Conservation (phyloP, 2,113 vertebrate genomes). For the Girardinichthys multiradiatus region DNA sequence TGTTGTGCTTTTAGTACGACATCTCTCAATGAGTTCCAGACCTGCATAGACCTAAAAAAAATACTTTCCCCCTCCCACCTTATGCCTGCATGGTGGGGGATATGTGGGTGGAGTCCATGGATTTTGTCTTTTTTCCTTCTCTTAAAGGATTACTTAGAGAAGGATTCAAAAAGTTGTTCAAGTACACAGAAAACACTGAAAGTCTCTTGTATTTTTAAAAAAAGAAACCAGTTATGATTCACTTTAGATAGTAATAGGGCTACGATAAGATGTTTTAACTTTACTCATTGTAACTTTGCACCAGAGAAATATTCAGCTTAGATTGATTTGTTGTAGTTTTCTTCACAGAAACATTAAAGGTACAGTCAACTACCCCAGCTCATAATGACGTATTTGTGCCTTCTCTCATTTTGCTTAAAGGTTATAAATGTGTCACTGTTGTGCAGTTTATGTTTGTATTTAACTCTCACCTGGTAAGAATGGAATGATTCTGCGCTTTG, state of each 20-base stretch:
- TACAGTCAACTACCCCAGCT: background rate
- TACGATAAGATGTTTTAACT: background rate
- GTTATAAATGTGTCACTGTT: constrained; percentile 4
- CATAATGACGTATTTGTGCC: background rate
- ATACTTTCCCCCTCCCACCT: constrained; percentile 25
- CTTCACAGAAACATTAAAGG: too few species aligned
- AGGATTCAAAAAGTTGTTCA: constrained; percentile 10
- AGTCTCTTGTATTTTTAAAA: background rate
- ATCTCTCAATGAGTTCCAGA: constrained; percentile 75
- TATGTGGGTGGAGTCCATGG: constrained; percentile 47
- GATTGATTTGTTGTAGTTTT: too few species aligned
- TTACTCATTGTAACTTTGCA: background rate
- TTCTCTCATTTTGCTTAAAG: constrained; percentile 4
- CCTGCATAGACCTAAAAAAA: constrained; percentile 33
- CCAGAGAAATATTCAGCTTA: too few species aligned
- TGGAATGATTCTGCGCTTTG: constrained; percentile 96
- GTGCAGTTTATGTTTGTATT: constrained; percentile 1
- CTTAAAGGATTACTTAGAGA: constrained; percentile 39
- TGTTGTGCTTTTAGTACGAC: constrained; percentile 23
- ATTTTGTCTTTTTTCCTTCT: constrained; percentile 32
- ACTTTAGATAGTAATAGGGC: background rate
- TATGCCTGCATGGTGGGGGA: constrained; percentile 37
- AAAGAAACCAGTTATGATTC: background rate
- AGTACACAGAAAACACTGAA: constrained; percentile 24
- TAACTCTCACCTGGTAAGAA: constrained; percentile 90